Conservation (phyloP, 1,140 invertebrate genomes). For the Proctacanthus coquilletti region DNA sequence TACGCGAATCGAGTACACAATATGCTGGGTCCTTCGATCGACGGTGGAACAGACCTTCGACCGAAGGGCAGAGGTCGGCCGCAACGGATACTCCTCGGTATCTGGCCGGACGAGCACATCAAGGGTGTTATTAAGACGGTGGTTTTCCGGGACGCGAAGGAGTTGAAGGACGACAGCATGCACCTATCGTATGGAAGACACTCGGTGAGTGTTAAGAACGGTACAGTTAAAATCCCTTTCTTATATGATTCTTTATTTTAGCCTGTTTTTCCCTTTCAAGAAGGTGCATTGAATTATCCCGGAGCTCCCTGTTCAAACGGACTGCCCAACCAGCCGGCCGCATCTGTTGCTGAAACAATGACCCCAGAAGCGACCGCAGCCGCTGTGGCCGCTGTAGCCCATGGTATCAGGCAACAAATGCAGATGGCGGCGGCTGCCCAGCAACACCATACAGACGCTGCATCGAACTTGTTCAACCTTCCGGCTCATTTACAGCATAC, state of each 20-base stretch:
- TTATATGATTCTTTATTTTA: conserved; percentile 8
- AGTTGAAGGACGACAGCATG: conserved; percentile 51
- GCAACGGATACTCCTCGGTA: conserved; percentile 73
- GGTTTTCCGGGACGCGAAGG: conserved; percentile 68
- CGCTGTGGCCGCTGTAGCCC: conserved; percentile 31
- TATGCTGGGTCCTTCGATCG: conserved; percentile 79
- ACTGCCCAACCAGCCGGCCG: not conserved
- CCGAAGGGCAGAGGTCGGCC: conserved; percentile 82
- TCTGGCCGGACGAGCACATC: conserved; percentile 87
- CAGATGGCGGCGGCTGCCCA: conserved; percentile 51
- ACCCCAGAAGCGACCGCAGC: conserved; percentile 27
- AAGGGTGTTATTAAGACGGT: conserved; percentile 80
- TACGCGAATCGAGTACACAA: conserved; percentile 90
- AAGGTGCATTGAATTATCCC: conserved; percentile 22
- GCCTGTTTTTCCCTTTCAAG: conserved; percentile 28
- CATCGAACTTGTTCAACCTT: conserved; percentile 18
- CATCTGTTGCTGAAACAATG: conserved; percentile 16
- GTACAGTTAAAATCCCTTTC: not conserved
- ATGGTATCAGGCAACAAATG: conserved; percentile 55
- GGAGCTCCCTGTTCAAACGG: conserved; percentile 8
- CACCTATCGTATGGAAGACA: conserved; percentile 25
- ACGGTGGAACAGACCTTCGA: conserved; percentile 72
- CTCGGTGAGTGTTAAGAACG: conserved; percentile 18
- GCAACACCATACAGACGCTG: conserved; percentile 31
- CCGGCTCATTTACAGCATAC: conserved; percentile 18